These are phyloP conservation scores for Venustaconcha ellipsiformis DNA, from an alignment of 1,140 invertebrate species.

Conservation along the genomic window DNA sequence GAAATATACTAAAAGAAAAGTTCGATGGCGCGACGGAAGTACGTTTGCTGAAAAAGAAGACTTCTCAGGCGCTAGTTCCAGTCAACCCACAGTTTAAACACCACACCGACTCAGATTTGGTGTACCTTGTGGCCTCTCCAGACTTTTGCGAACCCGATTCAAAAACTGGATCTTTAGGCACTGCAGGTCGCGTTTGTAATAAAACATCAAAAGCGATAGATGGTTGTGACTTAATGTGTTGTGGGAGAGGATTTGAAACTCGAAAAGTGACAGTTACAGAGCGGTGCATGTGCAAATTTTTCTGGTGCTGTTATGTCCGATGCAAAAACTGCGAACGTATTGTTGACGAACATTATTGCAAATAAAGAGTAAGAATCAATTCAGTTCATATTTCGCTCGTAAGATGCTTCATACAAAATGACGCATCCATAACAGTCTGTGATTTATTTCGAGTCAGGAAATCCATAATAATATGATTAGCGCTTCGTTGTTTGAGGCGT, in stretches of 20 bases:
- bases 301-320: slow-evolving; percentile 72
- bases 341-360: slow-evolving; percentile 64
- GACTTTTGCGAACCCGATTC: slow-evolving; percentile 92
- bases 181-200: slow-evolving; percentile 69
- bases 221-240: slow-evolving; percentile 73
- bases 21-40: slow-evolving; percentile 87
- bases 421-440: too few relatives aligned
- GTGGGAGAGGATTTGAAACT: slow-evolving; percentile 71
- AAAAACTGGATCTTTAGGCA: slow-evolving; percentile 66
- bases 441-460: too few relatives aligned
- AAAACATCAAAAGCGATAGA: slow-evolving; percentile 68
- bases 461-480: too few relatives aligned
- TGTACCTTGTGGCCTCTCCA: slow-evolving; percentile 92
- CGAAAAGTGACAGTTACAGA: slow-evolving; percentile 78
- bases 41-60: slow-evolving; percentile 47
- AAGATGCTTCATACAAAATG: too few relatives aligned
- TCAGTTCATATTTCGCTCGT: too few relatives aligned
- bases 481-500: too few relatives aligned
- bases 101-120: slow-evolving; percentile 77
- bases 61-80: slow-evolving; percentile 53
- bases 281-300: slow-evolving; percentile 73
- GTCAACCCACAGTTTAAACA: slow-evolving; percentile 65
- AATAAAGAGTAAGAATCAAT: slow-evolving; percentile 39
- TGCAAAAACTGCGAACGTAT: slow-evolving; percentile 69
- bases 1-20: slow-evolving; percentile 83